Base-by-base conservation (phyloP, 2,113 vertebrate genomes). In the Passer montanus region DNA sequence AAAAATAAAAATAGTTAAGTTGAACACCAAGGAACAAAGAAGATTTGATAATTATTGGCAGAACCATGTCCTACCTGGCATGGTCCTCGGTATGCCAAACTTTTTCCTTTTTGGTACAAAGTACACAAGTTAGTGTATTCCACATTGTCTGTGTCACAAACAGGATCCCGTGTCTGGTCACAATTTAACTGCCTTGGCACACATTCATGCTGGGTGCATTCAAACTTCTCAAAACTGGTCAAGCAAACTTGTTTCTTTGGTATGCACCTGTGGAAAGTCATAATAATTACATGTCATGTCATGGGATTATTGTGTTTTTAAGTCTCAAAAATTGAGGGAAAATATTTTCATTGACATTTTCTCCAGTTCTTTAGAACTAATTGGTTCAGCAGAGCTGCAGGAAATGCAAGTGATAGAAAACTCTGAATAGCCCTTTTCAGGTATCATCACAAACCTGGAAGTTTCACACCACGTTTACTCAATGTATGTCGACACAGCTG, bases 41-140 rank as follows among this genome's bases (percentile, higher is more conserved):
- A 41, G 20, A 62, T 30, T 30, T 69, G 17, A 13, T 47, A 75
- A 27, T 72, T 60, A 31, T 44, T 92, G 76, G 49, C 70, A 68
- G 44, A 80, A 80, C 31, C 39, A 52, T 22, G 83, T 89, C 89
- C 66, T 98, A 99, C 99, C 99, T 99, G 99, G 95, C 99, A 99
- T 1, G 98, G 98, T 26, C 99, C 99, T 97, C 94, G 98, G 97
- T 99, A 99, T 16, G 99, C 98, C 80, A 99, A 97, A 50, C 75
- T 98, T 90, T 99, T 99, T 43, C 99, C 99, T 67, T 98, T 98
- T 95, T 99, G 99, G 94, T 98, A 98, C 87, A 99, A 97, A 80
- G 98, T 97, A 90, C 99, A 99, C 82, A 98, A 95, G 74, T 97
- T 99, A 44, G 59, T 84, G 87, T 99, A 99, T 93, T 99, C 98